Percentiles rank a stretch among this genome's conserved stretches.
Conservation (phyloP, 2,888 invertebrate genomes). For the Toxonevra muliebris region DNA sequence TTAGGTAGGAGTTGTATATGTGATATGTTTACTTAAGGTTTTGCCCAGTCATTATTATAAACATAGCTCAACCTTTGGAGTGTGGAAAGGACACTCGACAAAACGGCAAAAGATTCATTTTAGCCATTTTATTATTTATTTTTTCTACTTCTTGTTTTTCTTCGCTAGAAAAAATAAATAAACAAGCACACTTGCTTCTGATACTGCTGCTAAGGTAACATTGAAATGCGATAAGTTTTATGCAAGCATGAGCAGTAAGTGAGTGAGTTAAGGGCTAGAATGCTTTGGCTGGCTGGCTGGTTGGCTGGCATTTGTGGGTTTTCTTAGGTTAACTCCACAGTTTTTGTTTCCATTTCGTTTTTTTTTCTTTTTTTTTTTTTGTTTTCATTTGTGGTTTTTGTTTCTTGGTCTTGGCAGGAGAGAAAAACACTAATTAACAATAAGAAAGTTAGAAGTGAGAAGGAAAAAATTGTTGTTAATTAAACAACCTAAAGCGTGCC, state of each 20-base stretch:
- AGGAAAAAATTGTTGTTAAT: too few species aligned
- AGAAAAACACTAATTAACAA: too few species aligned
- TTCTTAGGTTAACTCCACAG: constrained; percentile 13
- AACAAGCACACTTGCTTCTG: too few species aligned
- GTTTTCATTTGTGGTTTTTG: background rate
- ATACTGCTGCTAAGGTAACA: background rate
- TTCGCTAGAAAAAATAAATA: too few species aligned
- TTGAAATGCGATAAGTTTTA: constrained; percentile 9
- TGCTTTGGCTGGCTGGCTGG: background rate
- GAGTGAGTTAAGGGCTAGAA: too few species aligned
- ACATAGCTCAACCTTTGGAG: constrained; percentile 12
- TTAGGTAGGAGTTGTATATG: too few species aligned
- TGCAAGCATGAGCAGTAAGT: constrained; percentile 14
- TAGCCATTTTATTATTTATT: background rate
- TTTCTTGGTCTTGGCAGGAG: background rate
- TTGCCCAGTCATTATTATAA: constrained; percentile 22
- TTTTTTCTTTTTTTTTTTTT: background rate
- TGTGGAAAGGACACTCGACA: background rate
- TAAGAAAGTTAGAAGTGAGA: too few species aligned
- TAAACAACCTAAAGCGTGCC: too few species aligned
- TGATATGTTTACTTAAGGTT: background rate
- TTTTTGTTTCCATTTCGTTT: constrained; percentile 3
- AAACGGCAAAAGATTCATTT: background rate
- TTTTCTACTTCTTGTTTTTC: background rate
- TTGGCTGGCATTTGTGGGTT: constrained; percentile 12